These are phyloP conservation scores for Rhabditoides inermis DNA, from an alignment of 2,888 invertebrate species.

Conservation along the genomic window DNA sequence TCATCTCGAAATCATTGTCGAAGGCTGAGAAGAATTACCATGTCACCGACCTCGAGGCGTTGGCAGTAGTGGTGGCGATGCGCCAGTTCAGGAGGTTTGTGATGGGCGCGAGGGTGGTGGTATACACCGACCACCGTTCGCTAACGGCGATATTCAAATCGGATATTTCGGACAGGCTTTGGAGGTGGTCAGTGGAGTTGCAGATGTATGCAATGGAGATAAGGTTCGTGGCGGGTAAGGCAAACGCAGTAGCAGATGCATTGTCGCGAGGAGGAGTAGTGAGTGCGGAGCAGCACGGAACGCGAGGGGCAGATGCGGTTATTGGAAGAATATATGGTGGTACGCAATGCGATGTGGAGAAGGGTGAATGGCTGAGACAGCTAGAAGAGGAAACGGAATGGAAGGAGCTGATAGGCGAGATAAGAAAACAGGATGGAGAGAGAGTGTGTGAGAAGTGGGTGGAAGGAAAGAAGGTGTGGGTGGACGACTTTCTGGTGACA, in stretches of 20 bases:
- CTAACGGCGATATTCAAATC: slow-evolving; percentile 5
- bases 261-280: slow-evolving; percentile 4
- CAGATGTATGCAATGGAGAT: slow-evolving; percentile 3
- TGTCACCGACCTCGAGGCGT: slow-evolving; percentile 21
- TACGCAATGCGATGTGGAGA: neutral
- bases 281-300: neutral
- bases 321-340: too few species aligned
- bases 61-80: slow-evolving; percentile 13
- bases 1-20: slow-evolving; percentile 15
- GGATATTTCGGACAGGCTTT: slow-evolving; percentile 2
- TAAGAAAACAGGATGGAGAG: neutral
- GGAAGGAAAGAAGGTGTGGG: too few species aligned
- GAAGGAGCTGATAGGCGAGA: neutral
- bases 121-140: slow-evolving; percentile 19
- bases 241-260: slow-evolving; percentile 10
- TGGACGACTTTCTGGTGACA: neutral
- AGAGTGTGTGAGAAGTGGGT: neutral
- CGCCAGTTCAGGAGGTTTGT: slow-evolving; percentile 13
- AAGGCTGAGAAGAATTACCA: slow-evolving; percentile 15
- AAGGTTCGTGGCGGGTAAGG: slow-evolving; percentile 7
- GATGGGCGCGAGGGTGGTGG: slow-evolving; percentile 6
- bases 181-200: slow-evolving; percentile 7
- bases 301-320: neutral
- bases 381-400: slow-evolving; percentile 1
- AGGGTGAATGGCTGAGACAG: slow-evolving; percentile 3